Evolutionary conservation across 2,797 vertebrate species (phyloP), one percentile per base, ranked within the genome.

Genomic region (Thaleichthys pacificus): DNA sequence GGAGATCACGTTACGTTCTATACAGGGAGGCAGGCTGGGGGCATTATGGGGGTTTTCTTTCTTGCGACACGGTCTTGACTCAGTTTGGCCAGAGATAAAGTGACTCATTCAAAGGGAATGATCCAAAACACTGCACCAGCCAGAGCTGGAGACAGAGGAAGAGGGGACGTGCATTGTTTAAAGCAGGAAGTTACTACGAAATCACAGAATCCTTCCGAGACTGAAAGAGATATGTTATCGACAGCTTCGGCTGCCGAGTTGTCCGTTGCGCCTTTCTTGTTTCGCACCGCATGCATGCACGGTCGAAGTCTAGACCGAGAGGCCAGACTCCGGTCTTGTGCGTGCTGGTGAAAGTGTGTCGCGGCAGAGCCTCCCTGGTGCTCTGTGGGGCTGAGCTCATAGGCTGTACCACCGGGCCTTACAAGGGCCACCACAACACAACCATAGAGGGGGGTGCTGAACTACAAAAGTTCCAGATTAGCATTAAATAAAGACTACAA

Each of bases 1-100:
- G 77, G 80, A 87, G 81, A 80, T 92, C 86, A 6, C 73, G 80
- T 91, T 89, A 89, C 85, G 61, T 78, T 89, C 89, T 90, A 86
- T 89, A 89, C 85, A 88, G 87, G 89, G 89, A 85, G 80, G 84
- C 30, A 6, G 73, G 75, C 24, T 19, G 63, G 67, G 68, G 70
- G 85, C 83, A 82, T 85, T 84, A 76, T 79, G 85, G 80, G 84
- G 62, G 83, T 85, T 84, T 64, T 65, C 86, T 67, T 80, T 86
- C 76, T 80, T 77, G 73, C 78, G 72, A 73, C 82, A 68, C 11
- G 61, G 76, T 81, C 68, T 81, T 77, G 77, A 81, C 78, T 85
- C 77, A 81, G 87, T 76, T 80, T 76, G 82, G 76, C 76, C 38
- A 71, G 35, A 71, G 85, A 68, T 72, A 71, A 80, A 78, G 74